Percentiles rank a stretch among this genome's conserved stretches.
Evolutionary conservation across 2,888 invertebrate species (phyloP).

Genomic region (Teleiodes luculella): DNA sequence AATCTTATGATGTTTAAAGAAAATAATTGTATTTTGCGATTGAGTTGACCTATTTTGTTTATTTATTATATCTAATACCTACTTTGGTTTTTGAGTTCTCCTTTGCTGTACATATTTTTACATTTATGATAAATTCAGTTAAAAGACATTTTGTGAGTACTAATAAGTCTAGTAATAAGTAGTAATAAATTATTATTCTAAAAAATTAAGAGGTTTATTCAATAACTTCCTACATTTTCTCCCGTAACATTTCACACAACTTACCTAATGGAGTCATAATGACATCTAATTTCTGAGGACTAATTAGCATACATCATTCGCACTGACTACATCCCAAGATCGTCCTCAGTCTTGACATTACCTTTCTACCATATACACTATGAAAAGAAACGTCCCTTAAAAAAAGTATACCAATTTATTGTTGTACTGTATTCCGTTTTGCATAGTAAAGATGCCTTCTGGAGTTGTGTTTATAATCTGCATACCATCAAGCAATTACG

Average conservation of each 20-base stretch:
- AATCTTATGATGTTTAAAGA: conserved; percentile 29
- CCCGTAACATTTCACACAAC: background rate
- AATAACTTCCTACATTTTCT: background rate
- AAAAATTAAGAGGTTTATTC: background rate
- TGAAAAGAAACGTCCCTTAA: no score
- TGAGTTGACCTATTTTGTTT: no score
- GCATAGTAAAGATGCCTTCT: conserved; percentile 63
- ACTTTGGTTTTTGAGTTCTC: background rate
- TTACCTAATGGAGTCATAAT: background rate
- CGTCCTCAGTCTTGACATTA: conserved; percentile 13
- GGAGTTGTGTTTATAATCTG: conserved; percentile 84
- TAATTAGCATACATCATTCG: background rate
- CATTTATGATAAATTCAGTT: no score
- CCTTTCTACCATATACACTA: background rate
- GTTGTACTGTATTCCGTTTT: no score
- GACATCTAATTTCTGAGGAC: conserved; percentile 1
- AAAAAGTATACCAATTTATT: no score
- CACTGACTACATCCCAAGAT: background rate
- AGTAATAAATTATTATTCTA: background rate
- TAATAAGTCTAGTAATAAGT: background rate
- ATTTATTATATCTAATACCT: background rate
- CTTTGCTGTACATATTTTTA: no score
- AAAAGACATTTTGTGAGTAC: no score
- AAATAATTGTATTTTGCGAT: background rate
- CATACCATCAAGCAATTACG: conserved; percentile 83